These are phyloP conservation scores for Euura lappo DNA, from an alignment of 1,140 invertebrate species.

Conservation along the genomic window DNA sequence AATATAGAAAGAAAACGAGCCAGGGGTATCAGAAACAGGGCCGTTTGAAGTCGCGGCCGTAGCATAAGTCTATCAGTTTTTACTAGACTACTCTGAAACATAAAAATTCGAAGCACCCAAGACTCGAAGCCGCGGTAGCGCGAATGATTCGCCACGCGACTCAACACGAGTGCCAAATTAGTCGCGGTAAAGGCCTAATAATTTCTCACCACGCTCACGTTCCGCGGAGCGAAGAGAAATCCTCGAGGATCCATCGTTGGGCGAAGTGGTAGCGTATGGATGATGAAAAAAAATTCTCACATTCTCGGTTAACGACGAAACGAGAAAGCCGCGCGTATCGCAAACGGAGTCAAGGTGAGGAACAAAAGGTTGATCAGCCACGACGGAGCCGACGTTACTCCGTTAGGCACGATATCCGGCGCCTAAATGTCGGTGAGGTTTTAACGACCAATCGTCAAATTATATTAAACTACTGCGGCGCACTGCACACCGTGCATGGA, in stretches of 20 bases:
- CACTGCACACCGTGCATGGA: conserved; percentile 24
- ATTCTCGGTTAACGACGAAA: neutral
- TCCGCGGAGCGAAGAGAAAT: neutral
- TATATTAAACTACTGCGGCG: conserved; percentile 51
- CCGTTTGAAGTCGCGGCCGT: no score
- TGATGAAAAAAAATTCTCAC: no score
- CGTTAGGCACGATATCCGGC: no score
- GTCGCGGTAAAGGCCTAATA: neutral
- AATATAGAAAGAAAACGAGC: no score
- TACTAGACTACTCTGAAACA: no score
- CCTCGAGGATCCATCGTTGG: neutral
- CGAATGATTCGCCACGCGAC: no score
- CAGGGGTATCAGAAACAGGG: no score
- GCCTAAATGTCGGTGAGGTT: conserved; percentile 2
- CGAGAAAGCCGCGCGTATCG: neutral
- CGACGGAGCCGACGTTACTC: neutral
- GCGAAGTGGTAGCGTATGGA: no score
- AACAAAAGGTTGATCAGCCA: conserved; percentile 2
- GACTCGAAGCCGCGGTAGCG: no score
- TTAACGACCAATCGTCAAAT: conserved; percentile 55
- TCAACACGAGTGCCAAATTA: neutral
- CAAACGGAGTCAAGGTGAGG: neutral
- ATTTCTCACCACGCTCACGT: neutral
- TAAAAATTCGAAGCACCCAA: no score
- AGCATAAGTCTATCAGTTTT: no score